phyloP scores from a whole-genome alignment of 2,888 invertebrate species.

The Acutogordius australiensis region DNA sequence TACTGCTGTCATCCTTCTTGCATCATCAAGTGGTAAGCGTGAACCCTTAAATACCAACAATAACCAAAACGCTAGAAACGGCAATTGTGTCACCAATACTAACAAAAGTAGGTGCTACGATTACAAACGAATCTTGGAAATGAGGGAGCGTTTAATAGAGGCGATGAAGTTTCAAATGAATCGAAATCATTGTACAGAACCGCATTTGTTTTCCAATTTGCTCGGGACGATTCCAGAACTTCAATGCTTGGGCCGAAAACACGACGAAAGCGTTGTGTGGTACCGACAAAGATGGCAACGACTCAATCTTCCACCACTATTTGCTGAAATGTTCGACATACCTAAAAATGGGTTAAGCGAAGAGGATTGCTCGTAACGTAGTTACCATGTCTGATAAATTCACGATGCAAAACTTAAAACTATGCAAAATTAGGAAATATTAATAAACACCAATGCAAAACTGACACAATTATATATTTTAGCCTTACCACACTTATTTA shows the following conservation, averaged over 20 bases:
- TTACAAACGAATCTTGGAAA: slow-evolving; percentile 42
- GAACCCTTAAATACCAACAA: neutral
- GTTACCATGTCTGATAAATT: no score
- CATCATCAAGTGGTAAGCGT: slow-evolving; percentile 19
- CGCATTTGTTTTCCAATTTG: slow-evolving; percentile 31
- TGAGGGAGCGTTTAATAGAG: slow-evolving; percentile 50
- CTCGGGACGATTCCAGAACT: slow-evolving; percentile 41
- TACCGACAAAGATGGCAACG: slow-evolving; percentile 47
- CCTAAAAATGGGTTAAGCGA: slow-evolving; percentile 35
- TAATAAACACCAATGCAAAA: no score
- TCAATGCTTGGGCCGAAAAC: slow-evolving; percentile 45
- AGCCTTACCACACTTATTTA: no score
- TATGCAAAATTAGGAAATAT: no score
- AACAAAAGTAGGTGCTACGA: slow-evolving; percentile 38
- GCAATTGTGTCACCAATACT: neutral
- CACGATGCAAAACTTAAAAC: no score
- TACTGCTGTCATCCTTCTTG: slow-evolving; percentile 51
- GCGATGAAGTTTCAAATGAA: slow-evolving; percentile 44
- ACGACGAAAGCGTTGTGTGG: slow-evolving; percentile 56
- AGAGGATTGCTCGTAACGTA: neutral
- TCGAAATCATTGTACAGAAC: slow-evolving; percentile 33
- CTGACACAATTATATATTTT: no score
- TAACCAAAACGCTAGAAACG: neutral
- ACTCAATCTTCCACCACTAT: slow-evolving; percentile 51
- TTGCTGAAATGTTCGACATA: slow-evolving; percentile 86